phyloP scores from a whole-genome alignment of 2,797 vertebrate species.

The Halcyon smyrnensis region DNA sequence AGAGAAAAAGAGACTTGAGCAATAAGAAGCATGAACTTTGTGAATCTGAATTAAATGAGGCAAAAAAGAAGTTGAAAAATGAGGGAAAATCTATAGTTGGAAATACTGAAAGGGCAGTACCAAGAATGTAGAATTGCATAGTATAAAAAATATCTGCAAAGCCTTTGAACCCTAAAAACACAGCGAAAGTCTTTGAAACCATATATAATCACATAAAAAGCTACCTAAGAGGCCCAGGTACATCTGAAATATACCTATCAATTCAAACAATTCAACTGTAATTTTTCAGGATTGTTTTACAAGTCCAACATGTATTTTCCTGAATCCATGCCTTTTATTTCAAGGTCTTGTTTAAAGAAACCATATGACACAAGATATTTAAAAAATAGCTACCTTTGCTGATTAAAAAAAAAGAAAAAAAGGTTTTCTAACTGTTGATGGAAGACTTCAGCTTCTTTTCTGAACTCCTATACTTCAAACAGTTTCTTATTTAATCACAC shows the following conservation, averaged over 20 bases:
- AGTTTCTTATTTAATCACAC: not conserved
- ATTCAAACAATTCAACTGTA: not conserved
- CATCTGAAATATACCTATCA: not conserved
- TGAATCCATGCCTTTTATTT: not conserved
- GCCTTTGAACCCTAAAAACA: not conserved
- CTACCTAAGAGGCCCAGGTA: not conserved
- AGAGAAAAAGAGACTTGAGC: not conserved
- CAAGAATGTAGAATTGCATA: rapidly evolving
- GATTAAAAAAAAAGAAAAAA: not conserved
- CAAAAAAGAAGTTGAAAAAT: not conserved
- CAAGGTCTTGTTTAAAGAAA: not conserved
- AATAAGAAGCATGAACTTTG: not conserved
- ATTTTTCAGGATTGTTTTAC: not conserved
- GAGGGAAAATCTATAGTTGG: not conserved
- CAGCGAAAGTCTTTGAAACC: not conserved
- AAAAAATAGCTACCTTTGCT: not conserved
- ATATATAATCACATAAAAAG: not conserved
- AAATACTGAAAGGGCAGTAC: not conserved
- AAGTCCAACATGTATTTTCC: not conserved
- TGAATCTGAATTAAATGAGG: not conserved
- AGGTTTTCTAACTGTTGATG: not conserved
- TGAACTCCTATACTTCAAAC: not conserved
- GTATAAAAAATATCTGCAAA: not conserved
- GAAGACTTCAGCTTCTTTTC: not conserved
- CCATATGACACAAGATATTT: not conserved